Evolutionary conservation across 1,140 invertebrate species (phyloP).

Genomic region (Drosophila athabasca): DNA sequence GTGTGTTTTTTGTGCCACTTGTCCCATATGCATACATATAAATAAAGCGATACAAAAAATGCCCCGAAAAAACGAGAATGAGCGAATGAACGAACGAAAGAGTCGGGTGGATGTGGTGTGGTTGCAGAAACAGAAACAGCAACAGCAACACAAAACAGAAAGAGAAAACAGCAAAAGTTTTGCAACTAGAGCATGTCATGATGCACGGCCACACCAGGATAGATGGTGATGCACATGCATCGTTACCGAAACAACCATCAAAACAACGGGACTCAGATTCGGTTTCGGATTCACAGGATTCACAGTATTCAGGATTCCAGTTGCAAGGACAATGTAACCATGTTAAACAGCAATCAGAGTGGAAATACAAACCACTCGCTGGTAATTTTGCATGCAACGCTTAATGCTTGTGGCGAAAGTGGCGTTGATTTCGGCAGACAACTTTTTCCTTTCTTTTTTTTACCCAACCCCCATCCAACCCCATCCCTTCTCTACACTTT

Average conservation of each 20-base stretch:
- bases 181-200: constrained; percentile 78
- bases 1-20: constrained; percentile 41
- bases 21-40: constrained; percentile 59
- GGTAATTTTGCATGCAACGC: constrained; percentile 82
- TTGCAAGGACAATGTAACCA: constrained; percentile 81
- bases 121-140: constrained; percentile 15
- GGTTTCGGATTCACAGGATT: constrained; percentile 43
- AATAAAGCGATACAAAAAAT: constrained; percentile 69
- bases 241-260: constrained; percentile 47
- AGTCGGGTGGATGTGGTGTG: neutral
- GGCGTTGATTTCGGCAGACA: constrained; percentile 79
- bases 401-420: constrained; percentile 80
- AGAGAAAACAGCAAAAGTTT: too few relatives aligned
- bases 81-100: constrained; percentile 3
- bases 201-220: constrained; percentile 63
- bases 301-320: constrained; percentile 22
- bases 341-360: constrained; percentile 82
- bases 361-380: constrained; percentile 80
- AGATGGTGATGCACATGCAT: constrained; percentile 58
- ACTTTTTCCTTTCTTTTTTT: constrained; percentile 44
- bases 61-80: constrained; percentile 10
- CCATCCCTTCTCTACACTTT: neutral
- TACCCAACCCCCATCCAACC: neutral
- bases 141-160: constrained; percentile 7
- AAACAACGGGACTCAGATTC: constrained; percentile 40